Conservation (phyloP, 2,113 vertebrate species). For the Strigops habroptila region DNA sequence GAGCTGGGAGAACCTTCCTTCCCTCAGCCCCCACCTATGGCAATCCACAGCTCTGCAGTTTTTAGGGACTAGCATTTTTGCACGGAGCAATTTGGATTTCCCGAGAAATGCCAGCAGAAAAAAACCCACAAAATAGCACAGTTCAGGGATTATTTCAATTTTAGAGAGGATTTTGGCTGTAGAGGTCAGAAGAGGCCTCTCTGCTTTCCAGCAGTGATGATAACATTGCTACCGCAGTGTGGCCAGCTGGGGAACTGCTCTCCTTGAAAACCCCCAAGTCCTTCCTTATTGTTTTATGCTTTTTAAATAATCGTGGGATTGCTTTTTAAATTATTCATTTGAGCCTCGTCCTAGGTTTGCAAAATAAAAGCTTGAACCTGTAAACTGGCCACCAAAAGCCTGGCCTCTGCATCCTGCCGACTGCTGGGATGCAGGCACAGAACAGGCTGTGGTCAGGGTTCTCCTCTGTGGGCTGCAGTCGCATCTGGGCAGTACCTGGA, state of each 20-base stretch:
- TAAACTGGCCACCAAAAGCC: background rate
- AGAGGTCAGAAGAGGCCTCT: background rate
- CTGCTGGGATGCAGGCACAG: background rate
- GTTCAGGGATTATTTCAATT: background rate
- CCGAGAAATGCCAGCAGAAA: background rate
- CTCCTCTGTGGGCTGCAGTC: rapidly evolving
- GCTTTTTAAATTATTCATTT: background rate
- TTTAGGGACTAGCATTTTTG: background rate
- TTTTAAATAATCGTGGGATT: background rate
- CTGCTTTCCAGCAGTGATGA: background rate
- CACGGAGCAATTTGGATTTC: background rate
- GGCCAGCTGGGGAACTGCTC: conserved; percentile 9
- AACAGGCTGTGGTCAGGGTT: background rate
- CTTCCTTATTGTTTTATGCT: background rate
- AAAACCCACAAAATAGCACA: background rate
- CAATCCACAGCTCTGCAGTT: background rate
- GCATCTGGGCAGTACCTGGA: conserved; percentile 73
- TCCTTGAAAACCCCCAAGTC: background rate
- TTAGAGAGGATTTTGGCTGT: background rate
- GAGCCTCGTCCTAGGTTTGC: background rate
- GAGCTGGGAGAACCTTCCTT: background rate
- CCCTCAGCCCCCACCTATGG: background rate
- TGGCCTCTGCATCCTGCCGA: background rate
- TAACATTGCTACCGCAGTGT: background rate
- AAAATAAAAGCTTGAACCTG: background rate